Evolutionary conservation across 2,888 invertebrate species (phyloP).

Genomic region (Ormyrus nitidulus): DNA sequence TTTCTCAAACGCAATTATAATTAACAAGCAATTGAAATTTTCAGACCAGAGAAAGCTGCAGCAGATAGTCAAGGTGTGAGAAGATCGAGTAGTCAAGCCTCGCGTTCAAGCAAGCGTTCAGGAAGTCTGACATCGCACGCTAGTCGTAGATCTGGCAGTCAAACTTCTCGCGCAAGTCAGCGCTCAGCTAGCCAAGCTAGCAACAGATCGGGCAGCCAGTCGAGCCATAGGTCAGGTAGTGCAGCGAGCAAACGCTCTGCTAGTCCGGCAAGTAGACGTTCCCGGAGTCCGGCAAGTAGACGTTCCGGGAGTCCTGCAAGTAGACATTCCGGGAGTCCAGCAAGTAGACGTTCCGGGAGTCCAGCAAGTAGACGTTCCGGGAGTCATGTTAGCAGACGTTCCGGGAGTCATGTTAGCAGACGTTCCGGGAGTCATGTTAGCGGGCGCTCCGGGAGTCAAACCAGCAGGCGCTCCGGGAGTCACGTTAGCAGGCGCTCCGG

Average conservation of each 20-base stretch:
- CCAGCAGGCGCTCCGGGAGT: constrained; percentile 48
- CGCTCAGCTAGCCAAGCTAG: constrained; percentile 68
- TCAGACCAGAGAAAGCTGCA: too few relatives aligned
- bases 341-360: constrained; percentile 56
- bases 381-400: constrained; percentile 64
- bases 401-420: constrained; percentile 63
- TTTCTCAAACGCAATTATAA: too few relatives aligned
- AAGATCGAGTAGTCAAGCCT: constrained; percentile 55
- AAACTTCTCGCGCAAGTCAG: constrained; percentile 65
- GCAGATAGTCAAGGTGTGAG: neutral
- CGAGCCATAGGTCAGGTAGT: too few relatives aligned
- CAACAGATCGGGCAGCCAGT: constrained; percentile 52
- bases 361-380: constrained; percentile 48
- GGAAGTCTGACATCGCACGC: constrained; percentile 60
- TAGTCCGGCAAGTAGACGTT: constrained; percentile 60
- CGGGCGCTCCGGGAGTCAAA: constrained; percentile 52
- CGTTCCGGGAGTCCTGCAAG: constrained; percentile 59
- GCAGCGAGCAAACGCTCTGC: constrained; percentile 67
- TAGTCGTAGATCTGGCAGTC: constrained; percentile 71
- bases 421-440: constrained; percentile 62
- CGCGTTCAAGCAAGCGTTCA: constrained; percentile 60
- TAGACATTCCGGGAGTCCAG: constrained; percentile 60
- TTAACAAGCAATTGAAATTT: too few relatives aligned
- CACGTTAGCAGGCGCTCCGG: constrained; percentile 53
- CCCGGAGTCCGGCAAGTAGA: constrained; percentile 62